These are phyloP conservation scores for Pantherophis alleghaniensis DNA, from an alignment of 2,797 vertebrate species.

Conservation along the genomic window DNA sequence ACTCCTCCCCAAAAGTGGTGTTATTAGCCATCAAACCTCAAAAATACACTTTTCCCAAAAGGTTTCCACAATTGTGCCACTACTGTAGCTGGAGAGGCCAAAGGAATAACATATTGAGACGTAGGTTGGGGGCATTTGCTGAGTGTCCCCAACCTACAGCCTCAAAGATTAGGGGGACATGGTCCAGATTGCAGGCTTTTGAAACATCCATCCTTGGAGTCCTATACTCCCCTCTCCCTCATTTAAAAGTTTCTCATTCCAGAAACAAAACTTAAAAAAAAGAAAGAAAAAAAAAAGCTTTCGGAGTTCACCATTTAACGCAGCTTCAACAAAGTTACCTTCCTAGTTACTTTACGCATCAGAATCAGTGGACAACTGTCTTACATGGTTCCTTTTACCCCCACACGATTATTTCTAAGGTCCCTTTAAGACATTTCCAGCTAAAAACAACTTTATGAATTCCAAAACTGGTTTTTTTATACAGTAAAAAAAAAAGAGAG, in stretches of 20 bases:
- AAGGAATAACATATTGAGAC: not conserved
- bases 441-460: not conserved
- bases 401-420: not conserved
- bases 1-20: no score
- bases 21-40: no score
- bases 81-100: not conserved
- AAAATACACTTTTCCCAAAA: no score
- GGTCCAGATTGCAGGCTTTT: not conserved
- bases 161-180: not conserved
- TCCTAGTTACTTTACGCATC: not conserved
- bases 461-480: not conserved
- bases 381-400: not conserved
- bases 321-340: not conserved
- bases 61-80: no score
- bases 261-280: not conserved
- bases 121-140: not conserved
- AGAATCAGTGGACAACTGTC: not conserved
- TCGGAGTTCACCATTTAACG: not conserved
- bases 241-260: not conserved
- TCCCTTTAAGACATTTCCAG: not conserved
- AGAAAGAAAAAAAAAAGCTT: not conserved
- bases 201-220: not conserved
- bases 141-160: not conserved
- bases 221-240: not conserved
- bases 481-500: not conserved